Percentiles rank a stretch among this genome's conserved stretches.
These are phyloP conservation scores for Diorhabda sublineata DNA, from an alignment of 1,140 invertebrate species.

Conservation along the genomic window DNA sequence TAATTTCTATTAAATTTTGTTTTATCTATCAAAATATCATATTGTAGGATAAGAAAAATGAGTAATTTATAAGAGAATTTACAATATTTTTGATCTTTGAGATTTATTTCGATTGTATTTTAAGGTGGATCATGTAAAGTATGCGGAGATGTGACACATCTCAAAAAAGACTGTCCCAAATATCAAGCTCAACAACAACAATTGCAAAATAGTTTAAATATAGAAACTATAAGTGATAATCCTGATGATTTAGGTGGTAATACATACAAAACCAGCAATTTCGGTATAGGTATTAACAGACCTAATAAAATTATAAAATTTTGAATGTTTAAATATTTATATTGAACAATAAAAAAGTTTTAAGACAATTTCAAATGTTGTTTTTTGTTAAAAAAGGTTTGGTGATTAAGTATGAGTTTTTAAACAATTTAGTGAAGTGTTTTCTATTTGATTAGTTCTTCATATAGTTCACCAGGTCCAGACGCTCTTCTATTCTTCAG, in stretches of 20 bases:
- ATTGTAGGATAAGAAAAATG: no score
- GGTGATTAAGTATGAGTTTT: no score
- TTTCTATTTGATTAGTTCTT: no score
- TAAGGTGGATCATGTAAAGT: constrained; percentile 66
- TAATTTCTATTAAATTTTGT: background rate
- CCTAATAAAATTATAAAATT: constrained; percentile 34
- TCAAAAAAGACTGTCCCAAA: constrained; percentile 77
- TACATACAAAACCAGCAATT: constrained; percentile 9
- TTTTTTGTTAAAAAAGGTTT: no score
- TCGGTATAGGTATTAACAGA: constrained; percentile 4
- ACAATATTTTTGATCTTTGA: no score
- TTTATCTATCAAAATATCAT: background rate
- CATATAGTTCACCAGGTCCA: no score
- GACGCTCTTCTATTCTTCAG: no score
- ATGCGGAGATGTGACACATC: constrained; percentile 82
- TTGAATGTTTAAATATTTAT: constrained; percentile 13
- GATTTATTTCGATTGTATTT: background rate
- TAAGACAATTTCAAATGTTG: no score
- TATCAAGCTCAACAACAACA: constrained; percentile 37
- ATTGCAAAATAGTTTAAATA: constrained; percentile 24
- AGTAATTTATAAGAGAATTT: no score
- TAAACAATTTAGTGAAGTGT: no score
- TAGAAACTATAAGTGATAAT: constrained; percentile 27
- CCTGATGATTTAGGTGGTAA: constrained; percentile 36
- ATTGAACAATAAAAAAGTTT: background rate